Evolutionary conservation across 2,113 vertebrate species (phyloP).

Genomic region (Camelus dromedarius): DNA sequence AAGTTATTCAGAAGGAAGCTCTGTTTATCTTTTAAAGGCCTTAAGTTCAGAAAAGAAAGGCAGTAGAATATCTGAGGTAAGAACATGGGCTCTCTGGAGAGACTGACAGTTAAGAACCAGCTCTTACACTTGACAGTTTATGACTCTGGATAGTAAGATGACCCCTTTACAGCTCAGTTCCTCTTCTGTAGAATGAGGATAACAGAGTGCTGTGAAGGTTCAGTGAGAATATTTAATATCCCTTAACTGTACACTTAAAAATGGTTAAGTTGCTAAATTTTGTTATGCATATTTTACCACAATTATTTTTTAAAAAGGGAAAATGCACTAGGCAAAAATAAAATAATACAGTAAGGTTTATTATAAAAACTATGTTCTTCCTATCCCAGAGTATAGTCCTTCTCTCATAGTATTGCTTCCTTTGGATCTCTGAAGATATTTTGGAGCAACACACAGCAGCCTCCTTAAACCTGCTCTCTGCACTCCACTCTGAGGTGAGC

Average conservation of each 20-base stretch:
- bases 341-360: not conserved
- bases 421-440: not conserved
- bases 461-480: no score
- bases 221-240: not conserved
- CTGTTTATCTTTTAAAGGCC: conserved; percentile 5
- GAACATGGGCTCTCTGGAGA: not conserved
- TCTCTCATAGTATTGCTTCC: not conserved
- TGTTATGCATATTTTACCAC: not conserved
- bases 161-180: not conserved
- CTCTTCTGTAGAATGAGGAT: not conserved
- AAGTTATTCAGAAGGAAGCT: not conserved
- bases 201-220: not conserved
- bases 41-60: conserved; percentile 23
- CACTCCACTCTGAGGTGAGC: no score
- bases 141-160: not conserved
- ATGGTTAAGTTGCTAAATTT: not conserved
- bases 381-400: not conserved
- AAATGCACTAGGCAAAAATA: not conserved
- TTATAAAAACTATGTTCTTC: not conserved
- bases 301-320: not conserved
- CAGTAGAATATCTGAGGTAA: not conserved
- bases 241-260: not conserved
- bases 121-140: not conserved
- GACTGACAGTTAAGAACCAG: not conserved
- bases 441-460: not conserved